Base-by-base conservation (phyloP, 2,113 vertebrate species). In the Ardeotis arabs region DNA sequence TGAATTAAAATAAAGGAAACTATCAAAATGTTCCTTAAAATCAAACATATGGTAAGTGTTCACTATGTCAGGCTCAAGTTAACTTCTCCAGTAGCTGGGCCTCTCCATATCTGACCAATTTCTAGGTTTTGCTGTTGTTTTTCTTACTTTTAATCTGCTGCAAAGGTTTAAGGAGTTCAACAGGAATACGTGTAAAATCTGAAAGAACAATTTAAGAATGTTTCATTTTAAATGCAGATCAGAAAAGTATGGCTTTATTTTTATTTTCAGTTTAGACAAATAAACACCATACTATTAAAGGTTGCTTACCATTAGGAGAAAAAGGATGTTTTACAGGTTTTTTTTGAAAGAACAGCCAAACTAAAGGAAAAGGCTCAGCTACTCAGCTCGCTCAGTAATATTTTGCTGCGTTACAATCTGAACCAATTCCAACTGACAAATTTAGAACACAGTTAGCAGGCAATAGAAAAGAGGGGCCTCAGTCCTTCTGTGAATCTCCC, bases 11-110 rank as follows among this genome's bases (percentile, higher is more conserved):
- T 94, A 94, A 96, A 96, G 96, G 89, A 94, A 97, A 95, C 81
- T 92, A 97, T 91, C 95, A 98, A 97, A 97, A 89, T 97, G 88
- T 95, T 98, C 97, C 96, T 97, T 97, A 94, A 98, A 98, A 97
- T 90, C 89, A 96, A 98, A 96, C 87, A 95, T 53, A 96, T 83
- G 96, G 49, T 95, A 97, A 97, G 84, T 93, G 89, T 68, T 89
- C 69, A 81, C 91, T 82, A 53, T 96, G 50, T 82, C 73, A 73
- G 60, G 28, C 90, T 96, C 6, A 6, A 84, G 91, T 84, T 94
- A 84, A 97, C 96, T 87, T 75, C 81, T 66, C 75, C 78, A 58
- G 96, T 93, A 96, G 96, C 96, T 95, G 82, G 84, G 60, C 80
- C 63, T 75, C 64, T 88, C 75, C 73, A 59, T 77, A 95, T 84